A percentile compares a stretch with the other conserved stretches of the same genome.
These are phyloP conservation scores for Festucalex cinctus DNA, from an alignment of 2,113 vertebrate genomes.

Conservation along the genomic window DNA sequence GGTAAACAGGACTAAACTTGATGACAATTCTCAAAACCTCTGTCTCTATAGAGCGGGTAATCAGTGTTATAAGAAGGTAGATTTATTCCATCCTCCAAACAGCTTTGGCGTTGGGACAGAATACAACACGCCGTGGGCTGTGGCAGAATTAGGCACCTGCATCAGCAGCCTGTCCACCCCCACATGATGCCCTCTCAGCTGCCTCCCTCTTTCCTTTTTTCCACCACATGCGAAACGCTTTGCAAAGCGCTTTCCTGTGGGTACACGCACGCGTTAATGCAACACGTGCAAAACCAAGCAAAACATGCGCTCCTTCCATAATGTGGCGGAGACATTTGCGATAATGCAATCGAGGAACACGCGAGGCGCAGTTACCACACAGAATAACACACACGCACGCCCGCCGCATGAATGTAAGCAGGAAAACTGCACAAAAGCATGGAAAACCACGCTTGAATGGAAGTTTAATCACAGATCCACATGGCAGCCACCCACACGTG, in stretches of 20 bases:
- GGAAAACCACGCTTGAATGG: constrained; percentile 18
- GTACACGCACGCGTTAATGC: constrained; percentile 25
- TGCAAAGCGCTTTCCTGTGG: constrained; percentile 52
- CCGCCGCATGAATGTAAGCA: constrained; percentile 9
- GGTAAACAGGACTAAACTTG: not conserved
- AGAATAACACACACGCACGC: constrained; percentile 18
- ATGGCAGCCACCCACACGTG: constrained; percentile 40
- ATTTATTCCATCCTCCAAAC: constrained; percentile 23
- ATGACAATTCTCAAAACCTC: not conserved
- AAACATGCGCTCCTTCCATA: constrained; percentile 30
- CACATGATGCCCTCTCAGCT: constrained; percentile 61
- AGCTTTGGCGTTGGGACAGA: constrained; percentile 32
- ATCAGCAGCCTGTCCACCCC: constrained; percentile 49
- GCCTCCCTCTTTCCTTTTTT: constrained; percentile 48
- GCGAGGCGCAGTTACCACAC: constrained; percentile 20
- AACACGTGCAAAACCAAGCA: constrained; percentile 28
- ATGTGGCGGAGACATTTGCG: constrained; percentile 39
- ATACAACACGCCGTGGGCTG: constrained; percentile 45
- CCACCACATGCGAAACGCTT: constrained; percentile 44
- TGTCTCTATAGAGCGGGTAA: constrained; percentile 30
- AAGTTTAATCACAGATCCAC: constrained; percentile 48
- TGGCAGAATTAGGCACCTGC: constrained; percentile 64
- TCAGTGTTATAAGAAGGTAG: constrained; percentile 25
- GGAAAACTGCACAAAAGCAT: constrained; percentile 43
- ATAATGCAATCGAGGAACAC: constrained; percentile 54